Evolutionary conservation across 2,888 invertebrate genomes (phyloP).

Genomic region (Vanessa cardui): DNA sequence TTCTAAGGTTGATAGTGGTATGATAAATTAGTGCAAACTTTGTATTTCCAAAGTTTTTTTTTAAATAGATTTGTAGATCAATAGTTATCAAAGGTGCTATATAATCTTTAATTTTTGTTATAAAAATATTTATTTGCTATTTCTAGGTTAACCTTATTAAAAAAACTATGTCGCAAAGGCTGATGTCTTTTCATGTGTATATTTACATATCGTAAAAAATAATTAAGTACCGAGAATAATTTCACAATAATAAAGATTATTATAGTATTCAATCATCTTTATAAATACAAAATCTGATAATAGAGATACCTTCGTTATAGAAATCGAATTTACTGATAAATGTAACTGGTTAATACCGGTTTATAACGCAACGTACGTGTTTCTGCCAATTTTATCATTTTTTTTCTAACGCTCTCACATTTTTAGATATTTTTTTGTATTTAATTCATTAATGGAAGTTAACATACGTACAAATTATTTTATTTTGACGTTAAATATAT

Average conservation of each 20-base stretch:
- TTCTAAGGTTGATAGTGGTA: too few relatives aligned
- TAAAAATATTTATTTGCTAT: too few relatives aligned
- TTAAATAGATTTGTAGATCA: too few relatives aligned
- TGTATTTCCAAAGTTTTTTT: too few relatives aligned
- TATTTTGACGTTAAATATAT: too few relatives aligned
- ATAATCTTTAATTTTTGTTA: too few relatives aligned
- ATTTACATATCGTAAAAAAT: background rate
- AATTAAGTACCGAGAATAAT: background rate
- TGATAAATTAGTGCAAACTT: too few relatives aligned
- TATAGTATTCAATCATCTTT: background rate
- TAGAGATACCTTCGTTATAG: background rate
- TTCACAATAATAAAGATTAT: background rate
- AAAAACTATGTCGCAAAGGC: too few relatives aligned
- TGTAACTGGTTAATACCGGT: constrained; percentile 18
- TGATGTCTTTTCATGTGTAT: too few relatives aligned
- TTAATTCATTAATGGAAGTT: background rate
- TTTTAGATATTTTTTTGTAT: background rate
- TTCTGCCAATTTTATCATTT: constrained; percentile 10
- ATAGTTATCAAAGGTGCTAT: too few relatives aligned
- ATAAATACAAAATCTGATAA: constrained; percentile 1
- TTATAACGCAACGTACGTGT: constrained; percentile 17
- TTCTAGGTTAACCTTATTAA: too few relatives aligned
- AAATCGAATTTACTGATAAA: constrained; percentile 13
- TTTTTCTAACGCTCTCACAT: background rate
- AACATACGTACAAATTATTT: too few relatives aligned